Conservation (phyloP, 2,797 vertebrate species). For the Rhinogobio ventralis region DNA sequence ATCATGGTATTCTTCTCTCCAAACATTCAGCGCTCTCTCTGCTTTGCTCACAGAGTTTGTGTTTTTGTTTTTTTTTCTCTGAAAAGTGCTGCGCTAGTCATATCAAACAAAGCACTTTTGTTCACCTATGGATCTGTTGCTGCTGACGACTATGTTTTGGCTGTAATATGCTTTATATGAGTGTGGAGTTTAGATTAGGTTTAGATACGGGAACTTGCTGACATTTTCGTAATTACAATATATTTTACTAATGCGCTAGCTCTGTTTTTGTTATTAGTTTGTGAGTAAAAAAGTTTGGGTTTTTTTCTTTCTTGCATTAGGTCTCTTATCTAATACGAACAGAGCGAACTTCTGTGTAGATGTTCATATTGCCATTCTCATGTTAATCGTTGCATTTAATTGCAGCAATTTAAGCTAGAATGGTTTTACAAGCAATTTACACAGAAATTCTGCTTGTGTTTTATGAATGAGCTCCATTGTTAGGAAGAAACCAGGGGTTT, state of each 20-base stretch:
- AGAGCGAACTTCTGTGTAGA: not conserved
- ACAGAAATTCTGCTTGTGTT: not conserved
- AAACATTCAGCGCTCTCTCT: conserved; percentile 17
- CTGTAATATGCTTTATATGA: conserved; percentile 44
- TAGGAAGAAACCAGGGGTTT: not conserved
- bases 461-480: conserved; percentile 11
- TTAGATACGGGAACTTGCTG: conserved; percentile 36
- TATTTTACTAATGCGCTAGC: conserved; percentile 38
- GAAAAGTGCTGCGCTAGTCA: conserved; percentile 37
- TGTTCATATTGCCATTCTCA: not conserved
- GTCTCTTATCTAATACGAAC: not conserved
- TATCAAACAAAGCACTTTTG: conserved; percentile 51
- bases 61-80: not conserved
- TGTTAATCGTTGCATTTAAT: conserved; percentile 20
- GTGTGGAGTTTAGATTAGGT: conserved; percentile 36
- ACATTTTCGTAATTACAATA: conserved; percentile 45
- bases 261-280: conserved; percentile 13
- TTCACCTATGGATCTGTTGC: conserved; percentile 42
- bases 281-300: not conserved
- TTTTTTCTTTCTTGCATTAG: not conserved
- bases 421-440: not conserved
- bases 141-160: conserved; percentile 50
- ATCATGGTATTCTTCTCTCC: conserved; percentile 83
- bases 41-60: conserved; percentile 27
- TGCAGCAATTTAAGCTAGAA: conserved; percentile 15